These are phyloP conservation scores for Triplophysa siluroides DNA, from an alignment of 2,113 vertebrate genomes.

Conservation along the genomic window DNA sequence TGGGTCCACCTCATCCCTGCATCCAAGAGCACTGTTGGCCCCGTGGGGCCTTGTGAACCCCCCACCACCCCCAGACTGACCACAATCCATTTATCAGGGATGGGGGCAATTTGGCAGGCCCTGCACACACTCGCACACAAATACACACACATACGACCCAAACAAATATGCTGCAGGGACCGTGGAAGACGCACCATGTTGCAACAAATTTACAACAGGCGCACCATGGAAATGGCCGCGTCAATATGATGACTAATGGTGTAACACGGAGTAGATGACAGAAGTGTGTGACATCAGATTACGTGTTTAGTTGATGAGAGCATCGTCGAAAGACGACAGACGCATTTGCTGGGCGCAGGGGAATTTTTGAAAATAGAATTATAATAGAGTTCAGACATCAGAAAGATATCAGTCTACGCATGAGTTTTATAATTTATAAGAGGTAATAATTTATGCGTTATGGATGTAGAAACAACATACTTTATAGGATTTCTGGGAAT, in stretches of 20 bases:
- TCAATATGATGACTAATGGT: constrained; percentile 82
- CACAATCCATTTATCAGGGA: constrained; percentile 89
- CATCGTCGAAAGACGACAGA: not conserved
- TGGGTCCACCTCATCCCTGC: constrained; percentile 86
- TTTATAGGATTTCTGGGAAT: too few relatives aligned
- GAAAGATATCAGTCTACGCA: too few relatives aligned
- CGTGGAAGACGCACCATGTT: constrained; percentile 86
- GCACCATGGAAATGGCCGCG: constrained; percentile 85
- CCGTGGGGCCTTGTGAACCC: constrained; percentile 65
- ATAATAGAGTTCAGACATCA: too few relatives aligned
- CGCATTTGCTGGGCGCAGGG: not conserved
- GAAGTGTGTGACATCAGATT: not conserved
- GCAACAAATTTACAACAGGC: constrained; percentile 89
- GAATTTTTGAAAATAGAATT: not conserved
- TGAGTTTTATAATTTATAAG: too few relatives aligned
- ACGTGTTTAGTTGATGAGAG: not conserved
- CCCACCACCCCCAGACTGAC: constrained; percentile 72
- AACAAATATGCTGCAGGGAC: constrained; percentile 84
- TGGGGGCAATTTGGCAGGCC: constrained; percentile 77
- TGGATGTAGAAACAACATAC: too few relatives aligned
- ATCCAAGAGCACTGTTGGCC: constrained; percentile 76
- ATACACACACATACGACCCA: constrained; percentile 53
- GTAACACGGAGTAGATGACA: constrained; percentile 29
- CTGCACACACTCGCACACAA: constrained; percentile 69
- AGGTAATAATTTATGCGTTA: too few relatives aligned